Conservation (phyloP, 64 coral and sea anemone genomes). For the Actinia tenebrosa region DNA sequence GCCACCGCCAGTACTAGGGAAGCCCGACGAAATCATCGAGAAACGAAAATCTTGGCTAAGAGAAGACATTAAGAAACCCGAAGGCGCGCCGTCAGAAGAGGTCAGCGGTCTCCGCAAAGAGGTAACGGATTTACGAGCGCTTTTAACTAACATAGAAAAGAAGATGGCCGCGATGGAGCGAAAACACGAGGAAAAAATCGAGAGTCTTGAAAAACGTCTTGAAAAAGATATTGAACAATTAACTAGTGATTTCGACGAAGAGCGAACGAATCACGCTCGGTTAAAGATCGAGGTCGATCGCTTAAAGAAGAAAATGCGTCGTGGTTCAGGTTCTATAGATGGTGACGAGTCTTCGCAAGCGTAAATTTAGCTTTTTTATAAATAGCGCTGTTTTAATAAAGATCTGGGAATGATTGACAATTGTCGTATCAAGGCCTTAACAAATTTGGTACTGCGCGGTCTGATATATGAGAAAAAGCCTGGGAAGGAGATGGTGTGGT, state of each 20-base stretch:
- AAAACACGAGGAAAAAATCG: conserved; percentile 51
- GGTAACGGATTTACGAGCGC: conserved; percentile 43
- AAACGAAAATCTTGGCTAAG: conserved; percentile 26
- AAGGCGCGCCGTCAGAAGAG: not conserved
- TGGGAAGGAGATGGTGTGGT: too few species aligned
- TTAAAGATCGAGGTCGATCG: conserved; percentile 74
- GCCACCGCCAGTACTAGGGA: not conserved
- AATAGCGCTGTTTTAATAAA: conserved; percentile 3
- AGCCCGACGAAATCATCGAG: conserved; percentile 15
- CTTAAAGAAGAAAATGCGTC: conserved; percentile 44
- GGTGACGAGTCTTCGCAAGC: not conserved
- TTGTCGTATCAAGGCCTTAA: not conserved
- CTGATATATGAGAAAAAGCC: too few species aligned
- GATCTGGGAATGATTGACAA: not conserved
- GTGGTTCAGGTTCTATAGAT: not conserved
- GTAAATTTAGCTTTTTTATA: not conserved
- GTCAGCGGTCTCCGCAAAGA: conserved; percentile 19
- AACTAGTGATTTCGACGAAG: conserved; percentile 78
- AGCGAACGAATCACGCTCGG: conserved; percentile 35
- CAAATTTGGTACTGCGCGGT: not conserved
- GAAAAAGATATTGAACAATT: conserved; percentile 54
- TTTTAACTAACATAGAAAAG: conserved; percentile 36
- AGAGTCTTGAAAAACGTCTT: conserved; percentile 38
- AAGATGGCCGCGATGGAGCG: conserved; percentile 55
- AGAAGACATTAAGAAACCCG: not conserved